Evolutionary conservation across 2,797 vertebrate genomes (phyloP), one percentile per base, ranked within the genome.

Genomic region (Dryobates pubescens): DNA sequence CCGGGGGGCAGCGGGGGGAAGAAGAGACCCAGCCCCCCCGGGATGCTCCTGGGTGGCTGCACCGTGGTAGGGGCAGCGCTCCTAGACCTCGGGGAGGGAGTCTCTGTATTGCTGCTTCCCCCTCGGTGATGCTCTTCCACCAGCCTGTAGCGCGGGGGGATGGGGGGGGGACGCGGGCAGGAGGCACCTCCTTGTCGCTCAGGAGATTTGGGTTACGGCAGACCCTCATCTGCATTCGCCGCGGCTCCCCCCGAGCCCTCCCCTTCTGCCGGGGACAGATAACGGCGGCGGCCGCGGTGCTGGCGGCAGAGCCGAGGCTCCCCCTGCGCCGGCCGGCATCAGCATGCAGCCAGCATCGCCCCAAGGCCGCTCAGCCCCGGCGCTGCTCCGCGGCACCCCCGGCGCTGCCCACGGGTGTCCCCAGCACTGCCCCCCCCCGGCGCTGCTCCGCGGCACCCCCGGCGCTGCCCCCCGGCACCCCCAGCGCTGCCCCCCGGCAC

Each of bases 261-360:
- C 88, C 88, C 94, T 83, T 23, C 83, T 95, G 96, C 96, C 57
- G 57, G 96, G 95, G 77, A 94, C 88, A 74, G 95, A 95, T 82
- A 89, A 96, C 82, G 86, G 59, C 23, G 6, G 17, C 68, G 81
- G 71, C 59, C 38, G 16, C 1, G 82, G 67, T 0, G 57, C 62
- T 57, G 86, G 88, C 43, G 18, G 63, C 27, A 6, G 71, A 91
- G 75, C 94, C 75, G 5, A 3, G n/a, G 82, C 32, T 74, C 49
- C n/a, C 83, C 89, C 82, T 1, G 38, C 32, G 57, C 93, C 13
- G 72, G 26, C 30, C 64, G 4, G 65, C 88, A 86, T n/a, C 51
- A 62, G 89, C 94, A 45, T 62, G 87, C 89, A 90, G 94, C 95
- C 90, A 2, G 96, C 74, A 24, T 74, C 17, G 11, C 74, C 72